These are phyloP conservation scores for Diarsia rubi DNA, from an alignment of 2,888 invertebrate genomes.

Conservation along the genomic window DNA sequence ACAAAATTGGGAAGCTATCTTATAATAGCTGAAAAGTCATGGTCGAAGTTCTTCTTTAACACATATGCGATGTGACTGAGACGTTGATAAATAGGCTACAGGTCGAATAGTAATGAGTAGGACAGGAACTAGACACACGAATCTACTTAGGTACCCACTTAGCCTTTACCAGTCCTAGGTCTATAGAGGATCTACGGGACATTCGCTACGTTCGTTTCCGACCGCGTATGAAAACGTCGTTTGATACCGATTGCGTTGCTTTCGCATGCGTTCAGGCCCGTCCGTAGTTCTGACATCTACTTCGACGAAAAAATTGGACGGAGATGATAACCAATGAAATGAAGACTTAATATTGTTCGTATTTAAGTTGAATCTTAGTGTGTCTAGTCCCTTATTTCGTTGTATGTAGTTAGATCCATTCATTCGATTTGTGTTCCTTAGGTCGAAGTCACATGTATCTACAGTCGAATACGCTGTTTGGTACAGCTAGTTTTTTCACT, in stretches of 20 bases:
- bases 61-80: neutral
- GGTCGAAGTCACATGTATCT: neutral
- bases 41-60: neutral
- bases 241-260: slow-evolving; percentile 44
- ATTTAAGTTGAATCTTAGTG: slow-evolving; percentile 34
- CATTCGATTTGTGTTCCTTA: neutral
- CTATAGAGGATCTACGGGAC: neutral
- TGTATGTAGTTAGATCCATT: neutral
- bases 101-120: neutral
- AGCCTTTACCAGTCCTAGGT: neutral
- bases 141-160: slow-evolving; percentile 31
- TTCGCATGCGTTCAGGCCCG: slow-evolving; percentile 31
- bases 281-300: slow-evolving; percentile 25
- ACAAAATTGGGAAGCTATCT: neutral
- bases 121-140: slow-evolving; percentile 46
- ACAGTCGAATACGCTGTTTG: neutral
- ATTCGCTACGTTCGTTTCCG: slow-evolving; percentile 32
- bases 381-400: slow-evolving; percentile 41
- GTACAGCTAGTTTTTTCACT: neutral
- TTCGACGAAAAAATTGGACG: neutral
- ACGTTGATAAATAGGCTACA: neutral
- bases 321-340: slow-evolving; percentile 1
- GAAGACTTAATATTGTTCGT: slow-evolving; percentile 16
- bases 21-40: neutral
- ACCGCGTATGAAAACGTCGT: slow-evolving; percentile 47